Base-by-base conservation (phyloP, 2,797 vertebrate species). In the Danio jaintianensis region DNA sequence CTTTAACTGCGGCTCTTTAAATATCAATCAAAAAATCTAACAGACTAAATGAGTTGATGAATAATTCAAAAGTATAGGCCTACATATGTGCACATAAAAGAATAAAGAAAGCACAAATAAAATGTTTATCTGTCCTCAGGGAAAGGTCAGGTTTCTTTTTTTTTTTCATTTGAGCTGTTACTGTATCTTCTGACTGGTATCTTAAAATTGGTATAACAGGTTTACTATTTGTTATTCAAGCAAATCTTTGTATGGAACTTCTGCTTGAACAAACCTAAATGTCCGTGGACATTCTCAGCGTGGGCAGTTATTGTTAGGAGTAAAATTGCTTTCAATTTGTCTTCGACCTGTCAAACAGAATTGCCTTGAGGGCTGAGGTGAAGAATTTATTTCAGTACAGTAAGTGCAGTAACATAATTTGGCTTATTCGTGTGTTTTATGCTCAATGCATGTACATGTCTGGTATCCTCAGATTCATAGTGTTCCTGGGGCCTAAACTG, bases 21-120 rank as follows among this genome's bases (percentile, higher is more conserved):
- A 79, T 58, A 79, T 48, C 71, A 63, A 58, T 67, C 40, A 79
- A 63, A n/a, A 62, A 79, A 61, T 78, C 64, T 50, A 40, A 69
- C n/a, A 58, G 16, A 78, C 43, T 50, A 78, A 78, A 69, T 18
- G 29, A 78, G 53, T 52, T 5, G 0, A 50, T 69, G 64, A 47
- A 78, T 48, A 50, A 50, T 58, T 69, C 2, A 29, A 70, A 70
- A 70, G 18, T 38, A 58, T 22, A 47, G 40, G 13, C 55, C 18
- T 70, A 22, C 55, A 52, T 70, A 62, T 62, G 18, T 52, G n/a
- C 36, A 38, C 22, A 68, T 77, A 22, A 52, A 78, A 70, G 55
- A 78, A 20, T 7, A 7, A 12, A 50, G 63, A 61, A 50, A 40
- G 5, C 53, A 4, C n/a, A 69, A 48, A 61, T 50, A 61, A 62